Base-by-base conservation (phyloP, 2,888 invertebrate genomes). In the Eulithis testata region DNA sequence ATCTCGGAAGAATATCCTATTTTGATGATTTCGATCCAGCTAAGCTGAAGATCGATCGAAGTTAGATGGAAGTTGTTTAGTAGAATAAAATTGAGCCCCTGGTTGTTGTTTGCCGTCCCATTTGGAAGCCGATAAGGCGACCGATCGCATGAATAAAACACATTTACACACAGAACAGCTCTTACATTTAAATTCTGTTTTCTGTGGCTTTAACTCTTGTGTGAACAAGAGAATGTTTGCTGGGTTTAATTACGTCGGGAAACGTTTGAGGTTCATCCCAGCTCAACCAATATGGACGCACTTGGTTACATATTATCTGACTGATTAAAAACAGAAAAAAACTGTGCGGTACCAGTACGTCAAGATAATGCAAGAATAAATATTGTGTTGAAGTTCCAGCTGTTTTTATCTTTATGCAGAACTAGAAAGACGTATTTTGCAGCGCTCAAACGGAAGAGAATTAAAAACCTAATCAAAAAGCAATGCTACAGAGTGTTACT, bases 31-130 rank as follows among this genome's bases (percentile, higher is more conserved):
- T n/a, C 31, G 31, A 5, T 31, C 4, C 31, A 31, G 31, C 31
- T 31, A 31, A 31, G 31, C 31, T 6, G 31, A 5, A 31, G 4
- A 31, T 31, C 31, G 31, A 31, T 31, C 31, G 31, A 31, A 31
- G 31, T 31, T 31, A 6, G 31, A 31, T 31, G 31, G 31, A 31
- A 31, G 5, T 31, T 4, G 6, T 31, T 40, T 40, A 8, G 40
- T 40, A 40, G 9, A 40, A 40, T 40, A 8, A 37, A 37, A 40
- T 40, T 31, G 31, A 31, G 31, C 31, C 31, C 31, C 31, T 21
- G 21, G 31, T 31, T 31, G 5, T 8, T 90, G 88, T 90, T 90
- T 90, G 87, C 88, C 83, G 85, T 88, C 82, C 85, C 85, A 86
- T 89, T 88, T 87, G 79, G 79, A 73, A 80, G 81, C 80, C 84